Conservation (phyloP, 92 coral and sea anemone species). For the Actinostola sp. region DNA sequence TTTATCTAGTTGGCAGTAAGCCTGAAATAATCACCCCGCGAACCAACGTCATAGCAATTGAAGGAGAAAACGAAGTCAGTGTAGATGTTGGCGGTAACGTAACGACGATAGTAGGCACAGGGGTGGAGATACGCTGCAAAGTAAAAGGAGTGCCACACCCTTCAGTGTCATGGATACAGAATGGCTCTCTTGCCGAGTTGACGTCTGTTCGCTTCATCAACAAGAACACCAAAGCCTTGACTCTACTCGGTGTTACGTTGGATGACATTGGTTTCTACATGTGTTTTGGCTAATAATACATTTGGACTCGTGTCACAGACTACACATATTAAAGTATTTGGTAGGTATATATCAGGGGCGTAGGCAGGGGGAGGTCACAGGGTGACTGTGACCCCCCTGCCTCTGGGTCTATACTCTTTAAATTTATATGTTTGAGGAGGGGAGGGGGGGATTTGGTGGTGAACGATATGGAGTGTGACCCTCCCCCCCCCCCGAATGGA, state of each 20-base stretch:
- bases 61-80: slow-evolving; percentile 82
- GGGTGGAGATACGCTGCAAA: slow-evolving; percentile 67
- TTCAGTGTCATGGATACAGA: slow-evolving; percentile 67
- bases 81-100: slow-evolving; percentile 77
- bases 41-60: slow-evolving; percentile 57
- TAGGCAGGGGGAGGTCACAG: neutral
- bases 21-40: slow-evolving; percentile 56
- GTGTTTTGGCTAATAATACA: slow-evolving; percentile 78
- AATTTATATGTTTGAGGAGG: too few species aligned
- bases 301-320: slow-evolving; percentile 70
- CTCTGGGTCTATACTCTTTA: too few species aligned
- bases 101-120: slow-evolving; percentile 87
- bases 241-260: slow-evolving; percentile 57
- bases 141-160: slow-evolving; percentile 79
- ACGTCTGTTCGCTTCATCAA: slow-evolving; percentile 23
- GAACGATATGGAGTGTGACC: too few species aligned
- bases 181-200: slow-evolving; percentile 46
- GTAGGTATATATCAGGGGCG: slow-evolving; percentile 40
- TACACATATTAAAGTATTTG: slow-evolving; percentile 62
- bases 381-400: neutral
- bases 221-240: slow-evolving; percentile 44
- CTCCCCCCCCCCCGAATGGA: too few species aligned
- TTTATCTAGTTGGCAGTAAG: slow-evolving; percentile 49
- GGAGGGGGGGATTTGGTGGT: too few species aligned
- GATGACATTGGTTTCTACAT: slow-evolving; percentile 77